Evolutionary conservation across 2,888 invertebrate species (phyloP), one percentile per base, ranked within the genome.

Genomic region (Proisotoma minuta): DNA sequence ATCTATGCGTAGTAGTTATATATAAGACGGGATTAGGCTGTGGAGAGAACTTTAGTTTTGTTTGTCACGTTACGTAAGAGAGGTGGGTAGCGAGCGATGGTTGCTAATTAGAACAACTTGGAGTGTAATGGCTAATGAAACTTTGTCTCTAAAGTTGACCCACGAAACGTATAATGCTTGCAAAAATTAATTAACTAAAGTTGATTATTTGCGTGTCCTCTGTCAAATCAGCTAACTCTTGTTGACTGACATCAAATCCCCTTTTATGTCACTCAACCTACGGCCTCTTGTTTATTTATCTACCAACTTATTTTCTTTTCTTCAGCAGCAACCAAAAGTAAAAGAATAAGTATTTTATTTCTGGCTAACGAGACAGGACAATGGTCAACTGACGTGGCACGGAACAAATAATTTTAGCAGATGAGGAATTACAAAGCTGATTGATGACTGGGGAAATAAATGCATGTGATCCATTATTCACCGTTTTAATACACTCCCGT

Each of bases 181-280:
- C 43, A 43, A 43, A 43, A 43, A 43, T 43, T 43, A 43, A 43
- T 43, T 43, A 43, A 43, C 43, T n/a, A 43, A 43, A 43, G 43
- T 43, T 43, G 43, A 43, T 43, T 43, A 43, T 43, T 43, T 43
- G 43, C 43, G 43, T 43, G 43, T 43, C 43, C 10, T 43, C 5
- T 43, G 43, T 43, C 43, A 43, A 43, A 43, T 43, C 43, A 43
- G 43, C 43, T 20, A 43, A 43, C 43, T 43, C 43, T 43, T 43
- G 43, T 43, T 43, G 43, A 43, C 43, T 43, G 43, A 43, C 43
- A 43, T 43, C 18, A 43, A 43, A 43, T 43, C 43, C 43, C 20
- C 43, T 43, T 43, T 43, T 43, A 43, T 43, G 18, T 43, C 43
- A 43, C 43, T 43, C 43, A 43, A 43, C 43, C 18, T 5, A n/a